These are phyloP conservation scores for Pelmatolapia mariae DNA, from an alignment of 2,113 vertebrate genomes.

Conservation along the genomic window DNA sequence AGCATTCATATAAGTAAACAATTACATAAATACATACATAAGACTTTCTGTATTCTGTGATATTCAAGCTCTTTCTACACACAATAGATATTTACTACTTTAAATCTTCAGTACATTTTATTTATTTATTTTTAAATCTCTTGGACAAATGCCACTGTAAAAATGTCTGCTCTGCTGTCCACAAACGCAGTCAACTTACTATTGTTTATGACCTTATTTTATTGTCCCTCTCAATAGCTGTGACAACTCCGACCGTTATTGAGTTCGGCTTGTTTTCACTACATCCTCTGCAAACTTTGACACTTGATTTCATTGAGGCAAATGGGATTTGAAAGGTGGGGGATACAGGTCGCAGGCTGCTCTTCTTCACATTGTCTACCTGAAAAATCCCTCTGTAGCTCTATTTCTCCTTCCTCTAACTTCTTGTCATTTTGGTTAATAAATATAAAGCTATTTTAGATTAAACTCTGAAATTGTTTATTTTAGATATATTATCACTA, in stretches of 20 bases:
- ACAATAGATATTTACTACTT: not conserved
- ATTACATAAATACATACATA: not conserved
- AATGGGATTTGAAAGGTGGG: slow-evolving; percentile 66
- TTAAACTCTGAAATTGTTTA: fast-evolving
- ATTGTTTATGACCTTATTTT: slow-evolving; percentile 61
- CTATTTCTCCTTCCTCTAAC: not conserved
- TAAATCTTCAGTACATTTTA: not conserved
- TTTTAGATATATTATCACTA: not conserved
- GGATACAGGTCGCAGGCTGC: slow-evolving; percentile 56
- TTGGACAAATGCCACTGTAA: not conserved
- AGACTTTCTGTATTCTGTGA: not conserved
- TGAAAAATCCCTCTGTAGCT: slow-evolving; percentile 21
- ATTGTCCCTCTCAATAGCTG: slow-evolving; percentile 48
- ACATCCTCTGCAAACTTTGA: slow-evolving; percentile 66
- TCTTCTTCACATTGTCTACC: slow-evolving; percentile 39
- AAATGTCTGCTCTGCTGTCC: slow-evolving; percentile 14
- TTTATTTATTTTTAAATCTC: not conserved
- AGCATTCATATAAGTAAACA: not conserved
- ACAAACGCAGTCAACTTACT: slow-evolving; percentile 7
- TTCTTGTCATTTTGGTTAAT: not conserved
- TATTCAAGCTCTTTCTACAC: not conserved
- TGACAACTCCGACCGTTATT: slow-evolving; percentile 56
- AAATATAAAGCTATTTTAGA: not conserved
- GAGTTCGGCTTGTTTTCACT: slow-evolving; percentile 69
- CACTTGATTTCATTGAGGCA: slow-evolving; percentile 64